A percentile compares a stretch with the other conserved stretches of the same genome.
Conservation (phyloP, 2,113 vertebrate genomes). For the Arizona elegans region DNA sequence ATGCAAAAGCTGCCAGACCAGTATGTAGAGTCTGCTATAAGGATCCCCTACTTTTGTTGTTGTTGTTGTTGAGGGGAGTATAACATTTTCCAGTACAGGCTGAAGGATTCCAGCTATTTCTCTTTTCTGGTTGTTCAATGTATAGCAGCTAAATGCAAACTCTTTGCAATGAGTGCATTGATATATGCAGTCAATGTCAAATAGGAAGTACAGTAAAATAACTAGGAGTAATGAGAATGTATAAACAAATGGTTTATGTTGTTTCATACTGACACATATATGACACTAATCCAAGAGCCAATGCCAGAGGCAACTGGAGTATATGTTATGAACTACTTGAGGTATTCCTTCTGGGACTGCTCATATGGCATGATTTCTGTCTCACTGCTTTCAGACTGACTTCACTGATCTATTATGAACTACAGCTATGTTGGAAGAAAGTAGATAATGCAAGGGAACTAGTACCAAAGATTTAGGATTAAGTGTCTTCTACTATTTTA, state of each 20-base stretch:
- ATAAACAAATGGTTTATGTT: slow-evolving; percentile 57
- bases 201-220: slow-evolving; percentile 43
- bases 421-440: slow-evolving; percentile 42
- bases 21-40: neutral
- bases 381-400: slow-evolving; percentile 59
- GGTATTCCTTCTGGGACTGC: slow-evolving; percentile 56
- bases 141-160: slow-evolving; percentile 23
- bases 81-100: neutral
- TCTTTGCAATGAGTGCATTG: slow-evolving; percentile 20
- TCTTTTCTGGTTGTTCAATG: slow-evolving; percentile 5
- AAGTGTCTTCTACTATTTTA: neutral
- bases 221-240: slow-evolving; percentile 49
- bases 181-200: slow-evolving; percentile 34
- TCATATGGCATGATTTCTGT: slow-evolving; percentile 56
- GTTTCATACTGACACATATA: slow-evolving; percentile 51
- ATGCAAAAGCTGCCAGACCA: neutral
- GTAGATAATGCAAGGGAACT: neutral
- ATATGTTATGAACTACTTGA: slow-evolving; percentile 56
- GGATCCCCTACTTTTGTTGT: neutral
- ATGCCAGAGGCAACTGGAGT: slow-evolving; percentile 57
- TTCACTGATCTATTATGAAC: slow-evolving; percentile 52
- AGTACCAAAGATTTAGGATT: slow-evolving; percentile 7
- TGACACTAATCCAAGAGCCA: slow-evolving; percentile 65
- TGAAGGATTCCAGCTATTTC: slow-evolving; percentile 24
- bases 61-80: neutral